Evolutionary conservation across 2,888 invertebrate species (phyloP), one percentile per base, ranked within the genome.

Genomic region (Selenia dentaria): DNA sequence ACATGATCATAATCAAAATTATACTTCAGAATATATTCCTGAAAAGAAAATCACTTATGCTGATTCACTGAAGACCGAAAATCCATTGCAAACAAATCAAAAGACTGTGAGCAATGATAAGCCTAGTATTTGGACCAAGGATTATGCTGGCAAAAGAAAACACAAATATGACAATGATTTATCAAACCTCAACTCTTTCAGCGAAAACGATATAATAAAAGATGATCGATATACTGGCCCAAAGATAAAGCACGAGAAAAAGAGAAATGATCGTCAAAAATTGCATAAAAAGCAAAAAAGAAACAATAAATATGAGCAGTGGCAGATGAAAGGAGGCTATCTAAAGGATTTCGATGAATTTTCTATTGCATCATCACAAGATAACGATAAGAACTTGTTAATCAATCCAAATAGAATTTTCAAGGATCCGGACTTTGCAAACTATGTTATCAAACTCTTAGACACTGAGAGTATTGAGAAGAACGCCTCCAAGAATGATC

Each of bases 91-190:
- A 43, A 64, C 57, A 54, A 49, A 55, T 22, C 47, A 63, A 50
- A 69, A 67, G 45, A 67, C 57, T 53, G 62, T 70, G 18, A 46
- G 31, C 32, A 56, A 64, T 43, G 45, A 51, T 24, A 44, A 47
- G 38, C 55, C 43, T 22, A 22, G 91, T n/a, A 63, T 89, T 27
- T 85, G 87, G n/a, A 91, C 91, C 81, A 93, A 92, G 52, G 59
- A 62, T 31, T 43, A 55, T 44, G 43, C 49, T 22, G 57, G 91
- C 88, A 48, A 92, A 48, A 72, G 58, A 48, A 73, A 60, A 46
- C 70, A 48, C 48, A 60, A 64, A 56, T 51, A 47, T 39, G 42
- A 53, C 35, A 69, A 73, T 35, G 50, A 49, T 5, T 27, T 58
- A 26, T 53, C 58, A 37, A 57, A 59, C 39, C 67, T 74, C 11